phyloP scores from a whole-genome alignment of 2,113 vertebrate species.

The Semicossyphus pulcher region DNA sequence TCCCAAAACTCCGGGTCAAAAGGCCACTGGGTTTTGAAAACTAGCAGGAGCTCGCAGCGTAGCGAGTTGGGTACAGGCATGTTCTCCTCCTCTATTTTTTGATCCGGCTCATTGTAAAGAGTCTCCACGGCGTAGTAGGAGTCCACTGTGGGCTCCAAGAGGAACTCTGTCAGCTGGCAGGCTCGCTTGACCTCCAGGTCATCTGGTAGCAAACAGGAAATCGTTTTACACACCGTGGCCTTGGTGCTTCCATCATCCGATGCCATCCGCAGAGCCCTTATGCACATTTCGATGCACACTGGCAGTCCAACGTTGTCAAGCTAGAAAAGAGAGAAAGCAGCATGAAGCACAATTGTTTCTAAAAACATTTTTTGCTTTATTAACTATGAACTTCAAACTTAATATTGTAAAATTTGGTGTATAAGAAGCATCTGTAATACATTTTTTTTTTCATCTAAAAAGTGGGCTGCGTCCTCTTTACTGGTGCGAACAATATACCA shows the following conservation, averaged over 20 bases:
- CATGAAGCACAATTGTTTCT: not conserved
- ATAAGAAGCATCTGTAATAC: too few relatives aligned
- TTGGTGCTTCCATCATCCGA: slow-evolving; percentile 90
- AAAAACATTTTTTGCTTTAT: too few relatives aligned
- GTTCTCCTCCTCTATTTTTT: slow-evolving; percentile 94
- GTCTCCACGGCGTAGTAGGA: slow-evolving; percentile 97
- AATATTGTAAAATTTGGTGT: too few relatives aligned
- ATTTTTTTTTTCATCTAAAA: too few relatives aligned
- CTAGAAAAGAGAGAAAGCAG: slow-evolving; percentile 76
- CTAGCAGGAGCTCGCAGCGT: slow-evolving; percentile 94
- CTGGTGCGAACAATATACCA: too few relatives aligned
- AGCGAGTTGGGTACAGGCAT: slow-evolving; percentile 96
- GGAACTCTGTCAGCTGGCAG: slow-evolving; percentile 97
- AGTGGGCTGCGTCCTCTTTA: too few relatives aligned
- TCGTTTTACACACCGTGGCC: slow-evolving; percentile 96
- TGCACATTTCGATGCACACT: slow-evolving; percentile 94
- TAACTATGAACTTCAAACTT: too few relatives aligned
- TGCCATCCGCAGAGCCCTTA: slow-evolving; percentile 91
- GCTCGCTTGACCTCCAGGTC: slow-evolving; percentile 97
- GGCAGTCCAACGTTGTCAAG: slow-evolving; percentile 90
- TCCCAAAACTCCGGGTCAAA: slow-evolving; percentile 99
- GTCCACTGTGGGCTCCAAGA: slow-evolving; percentile 96
- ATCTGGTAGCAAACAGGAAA: slow-evolving; percentile 93
- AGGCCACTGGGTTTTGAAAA: slow-evolving; percentile 97
- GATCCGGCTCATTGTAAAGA: slow-evolving; percentile 97